These are phyloP conservation scores for Nothobranchius furzeri DNA, from an alignment of 2,113 vertebrate species.

Conservation along the genomic window DNA sequence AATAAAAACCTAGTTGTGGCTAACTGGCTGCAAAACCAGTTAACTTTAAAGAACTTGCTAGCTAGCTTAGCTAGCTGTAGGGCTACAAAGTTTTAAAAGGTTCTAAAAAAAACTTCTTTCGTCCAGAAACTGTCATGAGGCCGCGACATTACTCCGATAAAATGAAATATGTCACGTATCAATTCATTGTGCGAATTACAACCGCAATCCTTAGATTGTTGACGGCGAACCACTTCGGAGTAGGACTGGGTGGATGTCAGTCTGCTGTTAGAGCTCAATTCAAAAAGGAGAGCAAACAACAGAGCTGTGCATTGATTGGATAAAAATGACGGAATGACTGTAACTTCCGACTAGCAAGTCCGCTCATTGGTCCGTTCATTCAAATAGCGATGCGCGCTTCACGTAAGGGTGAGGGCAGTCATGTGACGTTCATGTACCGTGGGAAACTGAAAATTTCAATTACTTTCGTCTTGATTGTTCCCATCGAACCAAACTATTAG, in stretches of 20 bases:
- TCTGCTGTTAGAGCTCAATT: slow-evolving; percentile 59
- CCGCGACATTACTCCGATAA: slow-evolving; percentile 8
- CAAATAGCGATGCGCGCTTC: slow-evolving; percentile 63
- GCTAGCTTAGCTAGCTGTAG: slow-evolving; percentile 43
- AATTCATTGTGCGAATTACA: slow-evolving; percentile 17
- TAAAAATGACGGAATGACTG: background rate
- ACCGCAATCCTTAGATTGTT: slow-evolving; percentile 25
- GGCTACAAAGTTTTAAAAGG: slow-evolving; percentile 20
- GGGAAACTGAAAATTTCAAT: slow-evolving; percentile 1
- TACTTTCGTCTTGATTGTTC: background rate
- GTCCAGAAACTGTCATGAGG: background rate
- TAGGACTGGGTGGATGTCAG: background rate
- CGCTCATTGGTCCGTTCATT: slow-evolving; percentile 76
- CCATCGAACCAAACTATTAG: too few species aligned
- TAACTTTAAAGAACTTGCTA: background rate
- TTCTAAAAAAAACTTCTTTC: background rate
- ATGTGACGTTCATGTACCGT: background rate
- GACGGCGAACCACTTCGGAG: slow-evolving; percentile 26
- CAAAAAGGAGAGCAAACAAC: slow-evolving; percentile 74
- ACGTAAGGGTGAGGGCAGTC: background rate
- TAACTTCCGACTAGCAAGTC: slow-evolving; percentile 2
- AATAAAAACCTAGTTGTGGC: background rate
- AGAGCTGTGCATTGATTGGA: slow-evolving; percentile 65
- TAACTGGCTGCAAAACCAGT: slow-evolving; percentile 33
- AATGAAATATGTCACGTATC: background rate